A percentile compares a stretch with the other conserved stretches of the same genome.
phyloP scores from a whole-genome alignment of 2,797 vertebrate genomes.

The Hippocampus kuda region DNA sequence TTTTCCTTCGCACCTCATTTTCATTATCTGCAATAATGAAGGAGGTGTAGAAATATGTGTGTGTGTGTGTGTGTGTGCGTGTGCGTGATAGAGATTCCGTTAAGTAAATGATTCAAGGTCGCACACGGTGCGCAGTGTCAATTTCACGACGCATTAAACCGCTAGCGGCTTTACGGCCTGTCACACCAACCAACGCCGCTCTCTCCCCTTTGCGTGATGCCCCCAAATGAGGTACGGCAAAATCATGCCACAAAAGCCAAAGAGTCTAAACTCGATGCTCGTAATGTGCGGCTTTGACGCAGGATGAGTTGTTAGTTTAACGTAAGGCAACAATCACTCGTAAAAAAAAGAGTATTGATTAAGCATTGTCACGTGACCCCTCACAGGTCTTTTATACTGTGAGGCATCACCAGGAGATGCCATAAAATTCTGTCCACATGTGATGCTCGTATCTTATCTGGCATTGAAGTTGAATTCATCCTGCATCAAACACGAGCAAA shows the following conservation, averaged over 20 bases:
- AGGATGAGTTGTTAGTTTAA: background rate
- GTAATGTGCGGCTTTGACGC: no score
- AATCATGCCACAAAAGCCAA: background rate
- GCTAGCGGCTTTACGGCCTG: constrained; percentile 14
- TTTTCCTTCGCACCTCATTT: constrained; percentile 34
- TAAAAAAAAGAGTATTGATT: no score
- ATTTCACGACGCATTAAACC: constrained; percentile 33
- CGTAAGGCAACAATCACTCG: no score
- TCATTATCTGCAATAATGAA: constrained; percentile 31
- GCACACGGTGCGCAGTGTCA: constrained; percentile 17
- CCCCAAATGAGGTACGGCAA: background rate
- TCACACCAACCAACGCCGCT: constrained; percentile 8
- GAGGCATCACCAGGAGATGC: no score
- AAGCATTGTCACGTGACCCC: no score
- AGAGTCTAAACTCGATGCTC: background rate
- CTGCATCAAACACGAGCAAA: no score
- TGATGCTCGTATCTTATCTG: no score
- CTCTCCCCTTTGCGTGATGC: constrained; percentile 1
- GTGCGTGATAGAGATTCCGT: background rate
- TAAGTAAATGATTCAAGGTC: constrained; percentile 6
- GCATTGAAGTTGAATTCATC: no score
- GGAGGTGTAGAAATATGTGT: background rate
- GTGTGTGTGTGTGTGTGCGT: background rate
- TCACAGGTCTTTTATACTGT: no score
- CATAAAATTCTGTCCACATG: no score